Percentiles rank a stretch among this genome's conserved stretches.
These are phyloP conservation scores for Blera fallax DNA, from an alignment of 2,888 invertebrate genomes.

Conservation along the genomic window DNA sequence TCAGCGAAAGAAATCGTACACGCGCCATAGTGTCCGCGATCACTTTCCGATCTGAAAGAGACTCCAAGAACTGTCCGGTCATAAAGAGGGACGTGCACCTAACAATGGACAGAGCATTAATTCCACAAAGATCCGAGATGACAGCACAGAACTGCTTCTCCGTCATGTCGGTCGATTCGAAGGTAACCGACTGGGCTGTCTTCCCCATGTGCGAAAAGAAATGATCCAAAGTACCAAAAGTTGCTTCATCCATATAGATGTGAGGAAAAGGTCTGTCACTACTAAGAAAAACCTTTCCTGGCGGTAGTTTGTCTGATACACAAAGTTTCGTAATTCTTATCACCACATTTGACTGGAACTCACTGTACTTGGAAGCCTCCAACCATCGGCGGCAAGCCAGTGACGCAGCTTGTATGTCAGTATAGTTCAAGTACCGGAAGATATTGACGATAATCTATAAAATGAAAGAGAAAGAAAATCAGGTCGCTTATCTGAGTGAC, in stretches of 20 bases:
- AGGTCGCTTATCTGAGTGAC: slow-evolving; percentile 28
- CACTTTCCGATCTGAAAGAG: slow-evolving; percentile 83
- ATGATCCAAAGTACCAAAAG: slow-evolving; percentile 79
- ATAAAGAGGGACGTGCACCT: slow-evolving; percentile 88
- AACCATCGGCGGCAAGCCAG: slow-evolving; percentile 87
- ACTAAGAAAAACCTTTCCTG: slow-evolving; percentile 76
- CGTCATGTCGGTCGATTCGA: slow-evolving; percentile 85
- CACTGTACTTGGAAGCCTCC: slow-evolving; percentile 85
- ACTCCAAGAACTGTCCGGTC: slow-evolving; percentile 87
- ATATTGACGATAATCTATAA: slow-evolving; percentile 85
- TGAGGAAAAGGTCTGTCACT: slow-evolving; percentile 77
- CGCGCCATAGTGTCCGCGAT: slow-evolving; percentile 80
- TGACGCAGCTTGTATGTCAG: slow-evolving; percentile 86
- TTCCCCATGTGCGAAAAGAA: slow-evolving; percentile 85
- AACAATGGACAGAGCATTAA: slow-evolving; percentile 85
- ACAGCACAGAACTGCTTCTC: slow-evolving; percentile 85
- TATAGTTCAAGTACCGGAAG: slow-evolving; percentile 85
- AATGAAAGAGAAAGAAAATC: slow-evolving; percentile 53
- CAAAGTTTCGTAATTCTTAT: slow-evolving; percentile 78
- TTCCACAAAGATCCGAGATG: slow-evolving; percentile 83
- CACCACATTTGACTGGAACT: slow-evolving; percentile 79
- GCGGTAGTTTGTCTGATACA: slow-evolving; percentile 78
- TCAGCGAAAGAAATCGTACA: slow-evolving; percentile 84
- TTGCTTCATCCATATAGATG: slow-evolving; percentile 78
- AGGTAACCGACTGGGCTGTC: slow-evolving; percentile 83